Evolutionary conservation across 2,888 invertebrate species (phyloP), one percentile per base, ranked within the genome.

Genomic region (Anticlea derivata): DNA sequence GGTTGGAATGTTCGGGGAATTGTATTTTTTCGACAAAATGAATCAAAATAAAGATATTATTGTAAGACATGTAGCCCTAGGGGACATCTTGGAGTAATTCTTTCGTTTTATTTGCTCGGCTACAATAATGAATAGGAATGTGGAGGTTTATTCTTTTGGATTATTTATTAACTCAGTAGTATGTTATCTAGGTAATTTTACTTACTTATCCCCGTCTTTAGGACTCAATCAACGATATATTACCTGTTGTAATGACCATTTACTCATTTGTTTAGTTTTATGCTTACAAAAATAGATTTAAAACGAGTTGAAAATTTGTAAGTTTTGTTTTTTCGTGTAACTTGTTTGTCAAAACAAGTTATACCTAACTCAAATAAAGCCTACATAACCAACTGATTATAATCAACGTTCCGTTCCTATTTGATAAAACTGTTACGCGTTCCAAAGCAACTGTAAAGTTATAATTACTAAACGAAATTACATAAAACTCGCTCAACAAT

Each of bases 391-490:
- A 17, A 45, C 27, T 7, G 26, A 49, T 37, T n/a, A 20, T 23
- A 22, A 43, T 35, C 34, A 30, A 23, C 7, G 35, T 22, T 47
- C 20, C 27, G 26, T 27, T 50, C 26, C 31, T 39, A 50, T 50
- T 50, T 24, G 10, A 44, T 50, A 43, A 41, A 40, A 43, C 20
- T 39, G 29, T 53, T 44, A 45, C 44, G 53, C 34, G 23, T 29
- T 30, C 37, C 35, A 50, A 57, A 61, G 56, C 52, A 26, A 41
- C 46, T 54, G 49, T 54, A 38, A 58, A 58, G 37, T 58, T 49
- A 50, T 61, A 61, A 61, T 61, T 58, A 56, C 54, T 33, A 55
- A 51, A 56, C 54, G 30, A 57, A 51, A 55, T 61, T 57, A 59
- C 53, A 57, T 61, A 57, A 53, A 60, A 51, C 44, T 44, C 22